Evolutionary conservation across 2,113 vertebrate genomes (phyloP), one percentile per base, ranked within the genome.

Genomic region (Eidolon helvum): DNA sequence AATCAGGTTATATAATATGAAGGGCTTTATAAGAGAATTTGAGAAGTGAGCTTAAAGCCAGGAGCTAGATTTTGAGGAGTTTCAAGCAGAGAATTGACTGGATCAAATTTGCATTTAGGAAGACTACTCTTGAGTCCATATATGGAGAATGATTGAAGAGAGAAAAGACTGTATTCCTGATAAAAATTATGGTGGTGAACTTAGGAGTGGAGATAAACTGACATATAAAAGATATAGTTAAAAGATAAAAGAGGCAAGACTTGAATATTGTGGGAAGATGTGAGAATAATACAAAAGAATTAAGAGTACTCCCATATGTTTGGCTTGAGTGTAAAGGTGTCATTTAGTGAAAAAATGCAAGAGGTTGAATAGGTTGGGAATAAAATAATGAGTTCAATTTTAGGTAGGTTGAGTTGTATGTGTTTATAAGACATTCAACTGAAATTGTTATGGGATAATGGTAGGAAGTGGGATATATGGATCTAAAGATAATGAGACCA

Each of bases 341-440:
- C 4, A 50, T 24, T 84, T 85, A 85, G 63, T 92, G 78, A 94
- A 89, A 80, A 40, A 86, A 55, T 88, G 24, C 40, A 83, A 66
- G 69, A 83, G 40, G 55, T 75, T n/a, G 30, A 84, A 33, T 65
- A 72, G 45, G 26, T 57, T 91, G 21, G 7, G 22, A 45, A 9
- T 85, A 92, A 94, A 92, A 72, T 59, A 84, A 61, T 84, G 28
- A 87, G n/a, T 79, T 92, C 33, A 80, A 1, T 75, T 85, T 97
- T 89, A 91, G 63, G 28, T 72, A 26, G 26, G 55, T 84, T 94
- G 61, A 78, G 22, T 63, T 94, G 10, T 69, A 26, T n/a, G 28
- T 87, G 33, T 97, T 88, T 59, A 53, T 89, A 90, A 89, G 30
- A 74, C 66, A 75, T 88, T 72, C 38, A 79, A 63, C 48, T 87